Conservation (phyloP, 2,797 vertebrate species). For the Aphelocoma californica region DNA sequence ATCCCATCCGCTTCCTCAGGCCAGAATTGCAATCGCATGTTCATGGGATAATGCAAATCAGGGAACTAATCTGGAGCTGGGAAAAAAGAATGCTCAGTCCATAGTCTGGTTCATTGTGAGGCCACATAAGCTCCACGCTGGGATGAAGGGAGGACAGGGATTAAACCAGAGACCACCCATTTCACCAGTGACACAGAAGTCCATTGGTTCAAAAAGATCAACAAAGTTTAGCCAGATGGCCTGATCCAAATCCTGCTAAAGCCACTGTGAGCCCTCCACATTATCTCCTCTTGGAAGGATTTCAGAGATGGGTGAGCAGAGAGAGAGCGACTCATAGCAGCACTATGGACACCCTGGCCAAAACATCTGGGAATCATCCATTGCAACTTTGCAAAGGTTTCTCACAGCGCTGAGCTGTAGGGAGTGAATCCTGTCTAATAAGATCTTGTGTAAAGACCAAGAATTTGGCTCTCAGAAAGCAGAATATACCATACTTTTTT, state of each 20-base stretch:
- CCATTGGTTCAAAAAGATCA: not conserved
- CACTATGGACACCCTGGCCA: not conserved
- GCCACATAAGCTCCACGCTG: not conserved
- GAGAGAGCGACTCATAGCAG: not conserved
- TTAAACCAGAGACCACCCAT: not conserved
- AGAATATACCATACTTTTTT: not conserved
- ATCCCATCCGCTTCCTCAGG: not conserved
- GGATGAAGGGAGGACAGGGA: not conserved
- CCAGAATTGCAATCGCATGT: fast-evolving
- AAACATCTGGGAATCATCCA: not conserved
- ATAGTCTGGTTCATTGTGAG: not conserved
- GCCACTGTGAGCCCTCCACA: not conserved
- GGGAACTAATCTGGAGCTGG: not conserved
- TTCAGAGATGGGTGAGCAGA: not conserved
- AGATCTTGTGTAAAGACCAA: not conserved
- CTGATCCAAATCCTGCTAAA: not conserved
- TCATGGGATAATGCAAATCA: not conserved
- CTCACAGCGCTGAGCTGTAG: not conserved
- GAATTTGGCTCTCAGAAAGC: not conserved
- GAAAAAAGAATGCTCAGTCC: not conserved
- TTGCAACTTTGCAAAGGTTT: not conserved
- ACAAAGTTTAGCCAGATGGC: not conserved
- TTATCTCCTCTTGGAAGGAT: not conserved
- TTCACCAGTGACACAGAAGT: not conserved
- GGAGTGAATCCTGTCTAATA: not conserved